phyloP scores from a whole-genome alignment of 2,797 vertebrate species.

The Sebastes minor region DNA sequence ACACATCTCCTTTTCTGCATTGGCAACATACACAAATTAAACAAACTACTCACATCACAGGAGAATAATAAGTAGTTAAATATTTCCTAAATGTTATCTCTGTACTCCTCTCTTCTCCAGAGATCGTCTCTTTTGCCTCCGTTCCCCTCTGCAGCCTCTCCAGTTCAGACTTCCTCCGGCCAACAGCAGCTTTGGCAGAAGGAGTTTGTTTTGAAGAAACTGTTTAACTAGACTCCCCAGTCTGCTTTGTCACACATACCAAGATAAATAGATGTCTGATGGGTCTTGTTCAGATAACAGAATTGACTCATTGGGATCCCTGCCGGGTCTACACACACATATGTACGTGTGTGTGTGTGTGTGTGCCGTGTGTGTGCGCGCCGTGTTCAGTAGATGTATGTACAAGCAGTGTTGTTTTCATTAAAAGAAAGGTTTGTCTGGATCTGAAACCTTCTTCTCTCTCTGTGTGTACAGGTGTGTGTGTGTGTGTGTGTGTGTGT shows the following conservation, averaged over 20 bases:
- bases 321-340: not conserved
- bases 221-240: slow-evolving; percentile 59
- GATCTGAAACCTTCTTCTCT: not conserved
- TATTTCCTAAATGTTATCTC: not conserved
- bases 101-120: slow-evolving; percentile 1
- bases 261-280: slow-evolving; percentile 63
- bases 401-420: not conserved
- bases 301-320: slow-evolving; percentile 6
- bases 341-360: not conserved
- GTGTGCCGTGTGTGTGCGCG: not conserved
- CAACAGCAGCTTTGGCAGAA: slow-evolving; percentile 41
- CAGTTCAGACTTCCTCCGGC: slow-evolving; percentile 11
- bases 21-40: not conserved
- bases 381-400: not conserved
- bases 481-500: not conserved
- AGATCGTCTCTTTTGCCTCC: slow-evolving; percentile 6
- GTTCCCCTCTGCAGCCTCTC: not conserved
- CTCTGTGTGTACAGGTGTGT: not conserved
- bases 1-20: not conserved
- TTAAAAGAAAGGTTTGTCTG: not conserved
- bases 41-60: not conserved
- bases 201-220: slow-evolving; percentile 45
- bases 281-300: slow-evolving; percentile 57
- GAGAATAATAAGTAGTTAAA: not conserved
- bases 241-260: slow-evolving; percentile 57